Base-by-base conservation (phyloP, 2,797 vertebrate genomes). In the Enteromius viviparus region DNA sequence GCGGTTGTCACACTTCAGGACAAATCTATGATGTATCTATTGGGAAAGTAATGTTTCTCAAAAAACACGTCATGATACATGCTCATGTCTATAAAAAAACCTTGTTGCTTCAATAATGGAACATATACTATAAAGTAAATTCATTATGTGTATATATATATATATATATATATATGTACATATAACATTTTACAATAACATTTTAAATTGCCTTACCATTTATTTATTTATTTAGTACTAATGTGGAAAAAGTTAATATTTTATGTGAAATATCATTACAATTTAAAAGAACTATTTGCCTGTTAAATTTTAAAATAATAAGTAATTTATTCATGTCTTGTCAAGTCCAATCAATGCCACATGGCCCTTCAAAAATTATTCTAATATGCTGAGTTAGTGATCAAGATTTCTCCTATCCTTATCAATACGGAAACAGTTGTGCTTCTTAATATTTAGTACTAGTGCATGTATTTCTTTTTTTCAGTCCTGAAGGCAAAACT, bases 1-100 rank as follows among this genome's bases (percentile, higher is more conserved):
- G 70, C 29, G 14, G 60, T 34, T 64, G 32, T 65, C 79, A 65
- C 23, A 49, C 15, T 47, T 69, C 21, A 76, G 65, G 42, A 70
- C 42, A 77, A 42, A 51, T 77, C 23, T 40, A 58, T 21, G 12
- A 66, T 76, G 17, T 26, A 51, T 80, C 3, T 26, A 40, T n/a
- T 47, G 40, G 47, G 14, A 29, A 9, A 11, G 9, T 19, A 45
- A 5, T 14, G 40, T 55, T 37, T 9, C 19, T 26, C 21, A 69
- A 55, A 53, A 51, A 19, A 78, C 72, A 3, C 23, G 3, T 58
- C 10, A 58, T 58, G 3, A 23, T 58, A n/a, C 15, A 40, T 58
- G 51, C 11, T 40, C 6, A 3, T 26, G 21, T 26, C 14, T 40
- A 5, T 55, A 8, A 14, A 55, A 34, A 26, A 12, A 60, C n/a